Evolutionary conservation across 2,113 vertebrate species (phyloP).

Genomic region (Climacteris rufus): DNA sequence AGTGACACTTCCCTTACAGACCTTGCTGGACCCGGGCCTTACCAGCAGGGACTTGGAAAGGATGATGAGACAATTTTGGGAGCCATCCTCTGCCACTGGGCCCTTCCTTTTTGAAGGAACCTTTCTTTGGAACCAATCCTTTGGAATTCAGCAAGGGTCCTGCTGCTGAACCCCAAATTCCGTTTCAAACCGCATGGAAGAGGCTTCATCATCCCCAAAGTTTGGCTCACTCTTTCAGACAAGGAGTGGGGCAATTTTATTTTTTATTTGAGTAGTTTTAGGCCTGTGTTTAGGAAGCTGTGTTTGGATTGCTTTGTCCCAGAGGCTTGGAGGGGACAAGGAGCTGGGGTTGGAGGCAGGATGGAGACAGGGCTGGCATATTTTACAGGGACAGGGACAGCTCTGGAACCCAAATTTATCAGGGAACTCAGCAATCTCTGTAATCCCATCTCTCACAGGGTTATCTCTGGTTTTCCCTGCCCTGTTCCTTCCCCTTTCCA

Average conservation of each 20-base stretch:
- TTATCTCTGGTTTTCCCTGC: not conserved
- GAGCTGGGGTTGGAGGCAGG: rapidly evolving
- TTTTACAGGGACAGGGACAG: not conserved
- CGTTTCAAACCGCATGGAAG: rapidly evolving
- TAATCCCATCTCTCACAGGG: not conserved
- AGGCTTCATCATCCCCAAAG: not conserved
- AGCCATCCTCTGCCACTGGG: not conserved
- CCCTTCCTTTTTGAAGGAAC: not conserved
- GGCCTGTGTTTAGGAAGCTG: not conserved
- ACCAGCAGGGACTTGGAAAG: not conserved
- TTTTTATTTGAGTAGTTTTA: not conserved
- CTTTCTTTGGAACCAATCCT: not conserved
- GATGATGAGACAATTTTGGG: not conserved
- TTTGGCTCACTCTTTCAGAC: not conserved
- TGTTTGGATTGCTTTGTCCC: not conserved
- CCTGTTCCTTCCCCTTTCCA: not conserved
- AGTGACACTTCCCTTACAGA: too few relatives aligned
- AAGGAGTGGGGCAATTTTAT: rapidly evolving
- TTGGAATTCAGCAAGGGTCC: too few relatives aligned
- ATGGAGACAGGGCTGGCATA: not conserved
- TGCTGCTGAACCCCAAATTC: not conserved
- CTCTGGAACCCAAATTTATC: not conserved
- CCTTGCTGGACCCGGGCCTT: not conserved
- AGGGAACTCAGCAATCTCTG: not conserved
- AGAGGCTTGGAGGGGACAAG: not conserved